Evolutionary conservation across 2,797 vertebrate genomes (phyloP).

Genomic region (Falco biarmicus): DNA sequence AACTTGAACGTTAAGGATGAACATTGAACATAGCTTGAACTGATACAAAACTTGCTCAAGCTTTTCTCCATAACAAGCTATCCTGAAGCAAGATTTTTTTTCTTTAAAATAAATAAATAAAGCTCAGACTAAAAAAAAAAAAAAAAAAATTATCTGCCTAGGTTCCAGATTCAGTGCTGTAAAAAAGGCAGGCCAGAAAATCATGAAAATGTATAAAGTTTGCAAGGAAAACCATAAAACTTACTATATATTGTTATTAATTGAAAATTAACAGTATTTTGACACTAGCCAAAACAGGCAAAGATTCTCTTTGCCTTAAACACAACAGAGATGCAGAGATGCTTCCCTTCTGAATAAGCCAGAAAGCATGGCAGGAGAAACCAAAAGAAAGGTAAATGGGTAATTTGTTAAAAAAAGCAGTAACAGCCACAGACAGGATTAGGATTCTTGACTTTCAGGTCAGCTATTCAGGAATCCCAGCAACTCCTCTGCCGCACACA

Average conservation of each 20-base stretch:
- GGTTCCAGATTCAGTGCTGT: background rate
- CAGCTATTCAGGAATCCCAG: background rate
- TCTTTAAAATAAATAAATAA: background rate
- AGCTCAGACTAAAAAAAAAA: background rate
- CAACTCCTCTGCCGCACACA: background rate
- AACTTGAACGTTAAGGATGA: background rate
- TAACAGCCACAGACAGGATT: background rate
- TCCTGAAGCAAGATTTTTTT: background rate
- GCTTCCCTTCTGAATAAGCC: background rate
- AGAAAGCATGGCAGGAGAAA: background rate
- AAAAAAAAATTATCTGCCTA: background rate
- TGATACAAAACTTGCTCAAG: background rate
- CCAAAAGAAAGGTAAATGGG: background rate
- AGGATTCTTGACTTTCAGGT: background rate
- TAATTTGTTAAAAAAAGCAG: background rate
- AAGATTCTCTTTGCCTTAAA: background rate
- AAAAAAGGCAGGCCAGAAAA: background rate
- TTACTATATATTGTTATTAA: background rate
- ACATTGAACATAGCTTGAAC: background rate
- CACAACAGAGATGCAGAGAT: background rate
- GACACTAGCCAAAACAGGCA: background rate
- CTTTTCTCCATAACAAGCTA: background rate
- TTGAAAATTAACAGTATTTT: background rate
- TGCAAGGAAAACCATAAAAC: background rate
- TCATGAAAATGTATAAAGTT: background rate